These are phyloP conservation scores for Danio albolineatus DNA, from an alignment of 2,797 vertebrate species.

Conservation along the genomic window DNA sequence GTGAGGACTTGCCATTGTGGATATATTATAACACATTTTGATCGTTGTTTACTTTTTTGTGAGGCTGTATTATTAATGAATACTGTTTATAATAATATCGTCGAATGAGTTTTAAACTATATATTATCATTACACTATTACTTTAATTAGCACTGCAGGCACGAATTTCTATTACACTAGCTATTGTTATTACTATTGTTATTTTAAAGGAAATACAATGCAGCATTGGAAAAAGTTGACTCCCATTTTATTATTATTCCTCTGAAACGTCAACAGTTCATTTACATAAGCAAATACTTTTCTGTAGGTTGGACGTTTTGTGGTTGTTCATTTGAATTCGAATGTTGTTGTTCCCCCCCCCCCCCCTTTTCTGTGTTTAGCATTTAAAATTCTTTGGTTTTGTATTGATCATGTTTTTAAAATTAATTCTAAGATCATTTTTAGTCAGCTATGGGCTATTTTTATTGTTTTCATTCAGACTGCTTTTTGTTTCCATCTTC, in stretches of 20 bases:
- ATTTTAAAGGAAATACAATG: background rate
- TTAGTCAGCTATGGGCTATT: no score
- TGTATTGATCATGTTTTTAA: no score
- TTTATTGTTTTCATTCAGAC: background rate
- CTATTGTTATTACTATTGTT: background rate
- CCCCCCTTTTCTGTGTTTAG: no score
- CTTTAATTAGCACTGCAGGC: background rate
- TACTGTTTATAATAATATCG: background rate
- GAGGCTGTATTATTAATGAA: no score
- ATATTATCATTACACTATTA: background rate
- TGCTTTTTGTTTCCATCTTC: background rate
- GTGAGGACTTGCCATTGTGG: no score
- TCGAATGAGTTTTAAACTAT: background rate
- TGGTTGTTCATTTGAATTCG: conserved; percentile 1
- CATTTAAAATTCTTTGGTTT: no score
- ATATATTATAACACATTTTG: background rate
- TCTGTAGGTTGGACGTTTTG: background rate
- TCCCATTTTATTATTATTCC: background rate
- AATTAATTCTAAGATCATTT: no score
- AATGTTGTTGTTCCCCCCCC: background rate
- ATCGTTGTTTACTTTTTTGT: background rate
- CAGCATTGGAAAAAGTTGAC: background rate
- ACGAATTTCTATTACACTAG: background rate
- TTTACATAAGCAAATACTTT: conserved; percentile 25
- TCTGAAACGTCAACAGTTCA: background rate